A percentile compares a stretch with the other conserved stretches of the same genome.
These are phyloP conservation scores for Leptothorax acervorum DNA, from an alignment of 2,888 invertebrate species.

Conservation along the genomic window DNA sequence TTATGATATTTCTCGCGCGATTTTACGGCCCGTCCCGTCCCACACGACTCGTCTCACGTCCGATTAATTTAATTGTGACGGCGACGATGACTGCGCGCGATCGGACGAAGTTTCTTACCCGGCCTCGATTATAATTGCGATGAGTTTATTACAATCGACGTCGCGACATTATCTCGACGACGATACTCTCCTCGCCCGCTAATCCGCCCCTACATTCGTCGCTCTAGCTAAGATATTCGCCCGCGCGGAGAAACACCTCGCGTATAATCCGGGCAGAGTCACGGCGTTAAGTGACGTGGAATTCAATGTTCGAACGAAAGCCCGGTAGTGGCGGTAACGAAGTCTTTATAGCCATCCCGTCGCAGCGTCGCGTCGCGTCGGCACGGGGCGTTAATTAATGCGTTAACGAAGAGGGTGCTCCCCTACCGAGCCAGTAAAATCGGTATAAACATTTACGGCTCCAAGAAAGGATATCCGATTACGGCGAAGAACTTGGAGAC, in stretches of 20 bases:
- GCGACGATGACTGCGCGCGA: conserved; percentile 37
- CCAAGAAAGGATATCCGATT: conserved; percentile 48
- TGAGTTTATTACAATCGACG: conserved; percentile 43
- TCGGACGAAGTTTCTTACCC: conserved; percentile 20
- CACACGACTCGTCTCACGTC: not conserved
- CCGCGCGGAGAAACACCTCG: conserved; percentile 11
- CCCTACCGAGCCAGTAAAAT: conserved; percentile 59
- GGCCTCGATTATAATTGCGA: conserved; percentile 31
- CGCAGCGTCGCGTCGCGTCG: conserved; percentile 39
- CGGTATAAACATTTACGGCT: conserved; percentile 60
- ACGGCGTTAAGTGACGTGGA: conserved; percentile 43
- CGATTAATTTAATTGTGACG: conserved; percentile 59
- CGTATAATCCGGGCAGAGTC: conserved; percentile 36
- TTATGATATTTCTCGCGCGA: conserved; percentile 51
- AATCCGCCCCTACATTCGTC: conserved; percentile 24
- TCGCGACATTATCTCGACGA: conserved; percentile 19
- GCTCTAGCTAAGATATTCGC: conserved; percentile 29
- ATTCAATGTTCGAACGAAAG: conserved; percentile 46
- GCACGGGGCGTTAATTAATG: conserved; percentile 71
- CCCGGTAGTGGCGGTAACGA: conserved; percentile 55
- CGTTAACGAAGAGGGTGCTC: conserved; percentile 68
- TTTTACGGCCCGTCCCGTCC: conserved; percentile 51
- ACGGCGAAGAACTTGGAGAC: conserved; percentile 32
- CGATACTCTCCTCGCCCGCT: not conserved
- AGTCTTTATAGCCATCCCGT: conserved; percentile 63